phyloP scores from a whole-genome alignment of 2,113 vertebrate genomes.

The Cololabis saira region DNA sequence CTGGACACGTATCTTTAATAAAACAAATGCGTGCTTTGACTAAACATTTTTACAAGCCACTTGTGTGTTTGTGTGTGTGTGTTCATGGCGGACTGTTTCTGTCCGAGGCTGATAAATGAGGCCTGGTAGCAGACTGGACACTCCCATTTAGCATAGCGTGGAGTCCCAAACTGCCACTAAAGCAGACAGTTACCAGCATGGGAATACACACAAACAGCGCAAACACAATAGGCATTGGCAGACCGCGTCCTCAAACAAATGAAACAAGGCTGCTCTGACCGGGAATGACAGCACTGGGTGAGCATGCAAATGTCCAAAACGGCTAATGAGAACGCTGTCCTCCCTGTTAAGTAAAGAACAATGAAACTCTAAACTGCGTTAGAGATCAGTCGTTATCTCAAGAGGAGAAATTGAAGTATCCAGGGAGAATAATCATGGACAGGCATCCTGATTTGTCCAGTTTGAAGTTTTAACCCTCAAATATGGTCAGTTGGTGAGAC shows the following conservation, averaged over 20 bases:
- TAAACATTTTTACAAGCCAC: background rate
- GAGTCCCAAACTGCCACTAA: constrained; percentile 51
- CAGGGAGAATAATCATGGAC: no score
- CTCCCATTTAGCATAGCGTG: constrained; percentile 74
- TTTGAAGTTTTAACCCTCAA: no score
- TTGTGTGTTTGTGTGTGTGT: constrained; percentile 17
- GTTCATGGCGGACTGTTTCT: constrained; percentile 45
- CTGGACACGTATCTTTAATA: constrained; percentile 1
- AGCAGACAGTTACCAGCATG: constrained; percentile 49
- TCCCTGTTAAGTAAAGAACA: constrained; percentile 8
- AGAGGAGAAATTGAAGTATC: background rate
- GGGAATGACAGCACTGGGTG: background rate
- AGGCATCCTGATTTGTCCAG: no score
- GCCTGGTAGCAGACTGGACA: constrained; percentile 58
- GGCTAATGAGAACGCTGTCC: background rate
- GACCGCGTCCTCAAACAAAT: constrained; percentile 12
- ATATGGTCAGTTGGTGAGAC: no score
- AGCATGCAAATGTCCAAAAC: constrained; percentile 25
- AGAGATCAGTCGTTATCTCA: background rate
- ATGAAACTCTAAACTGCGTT: background rate
- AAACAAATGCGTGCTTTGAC: background rate
- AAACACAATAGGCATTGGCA: constrained; percentile 11
- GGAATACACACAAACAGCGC: constrained; percentile 30
- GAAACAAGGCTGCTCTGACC: constrained; percentile 1
- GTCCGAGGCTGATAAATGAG: constrained; percentile 75